Conservation (phyloP, 1,140 invertebrate genomes). For the Wasmannia auropunctata region DNA sequence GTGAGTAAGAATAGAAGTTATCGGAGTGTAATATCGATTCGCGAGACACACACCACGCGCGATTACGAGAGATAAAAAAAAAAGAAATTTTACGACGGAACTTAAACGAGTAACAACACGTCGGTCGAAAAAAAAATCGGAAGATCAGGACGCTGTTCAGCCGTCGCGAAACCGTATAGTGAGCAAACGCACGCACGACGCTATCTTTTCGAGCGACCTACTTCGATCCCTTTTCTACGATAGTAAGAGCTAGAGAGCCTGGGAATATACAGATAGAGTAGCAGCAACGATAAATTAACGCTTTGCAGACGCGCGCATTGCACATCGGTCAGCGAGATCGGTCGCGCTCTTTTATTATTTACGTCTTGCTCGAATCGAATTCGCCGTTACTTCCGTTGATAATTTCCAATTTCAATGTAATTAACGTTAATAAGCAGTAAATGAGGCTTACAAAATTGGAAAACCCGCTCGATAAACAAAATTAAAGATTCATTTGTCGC, state of each 20-base stretch:
- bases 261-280: slow-evolving; percentile 36
- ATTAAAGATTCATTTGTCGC: neutral
- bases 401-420: slow-evolving; percentile 4
- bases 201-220: slow-evolving; percentile 65
- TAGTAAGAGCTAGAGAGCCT: slow-evolving; percentile 36
- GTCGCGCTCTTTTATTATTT: slow-evolving; percentile 29
- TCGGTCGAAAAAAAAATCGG: neutral
- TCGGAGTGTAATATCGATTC: neutral
- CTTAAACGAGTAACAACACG: neutral
- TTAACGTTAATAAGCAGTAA: neutral
- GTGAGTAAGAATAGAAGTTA: neutral
- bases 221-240: slow-evolving; percentile 63
- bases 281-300: slow-evolving; percentile 47
- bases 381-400: slow-evolving; percentile 15
- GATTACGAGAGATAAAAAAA: neutral
- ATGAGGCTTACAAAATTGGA: neutral
- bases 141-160: neutral
- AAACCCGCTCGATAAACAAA: neutral
- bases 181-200: neutral
- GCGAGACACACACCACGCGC: neutral
- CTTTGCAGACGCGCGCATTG: neutral
- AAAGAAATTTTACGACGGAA: neutral
- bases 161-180: neutral
- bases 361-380: neutral
- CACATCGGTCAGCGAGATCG: neutral